phyloP scores from a whole-genome alignment of 2,888 invertebrate genomes.

The Platycheirus albimanus region DNA sequence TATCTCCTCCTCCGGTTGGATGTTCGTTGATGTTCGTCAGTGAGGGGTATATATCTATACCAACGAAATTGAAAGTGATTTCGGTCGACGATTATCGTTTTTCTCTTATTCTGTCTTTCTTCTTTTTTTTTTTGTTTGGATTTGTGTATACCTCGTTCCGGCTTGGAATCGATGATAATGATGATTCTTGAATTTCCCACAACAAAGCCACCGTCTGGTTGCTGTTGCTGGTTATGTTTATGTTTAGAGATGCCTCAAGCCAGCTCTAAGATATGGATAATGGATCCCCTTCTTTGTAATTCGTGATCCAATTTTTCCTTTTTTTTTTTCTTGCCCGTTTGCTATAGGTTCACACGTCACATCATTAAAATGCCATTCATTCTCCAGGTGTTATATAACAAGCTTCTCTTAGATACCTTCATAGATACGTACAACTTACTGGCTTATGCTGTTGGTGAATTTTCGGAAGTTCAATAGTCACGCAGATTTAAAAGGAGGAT shows the following conservation, averaged over 20 bases:
- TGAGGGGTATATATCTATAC: background rate
- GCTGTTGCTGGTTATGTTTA: too few species aligned
- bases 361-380: constrained; percentile 73
- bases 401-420: background rate
- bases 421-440: too few species aligned
- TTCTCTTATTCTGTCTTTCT: constrained; percentile 47
- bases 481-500: constrained; percentile 55
- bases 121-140: constrained; percentile 9
- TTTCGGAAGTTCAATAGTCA: constrained; percentile 70
- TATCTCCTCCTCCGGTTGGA: constrained; percentile 20
- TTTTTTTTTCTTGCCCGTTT: constrained; percentile 2
- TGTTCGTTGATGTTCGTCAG: constrained; percentile 1
- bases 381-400: constrained; percentile 68
- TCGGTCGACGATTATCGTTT: constrained; percentile 39
- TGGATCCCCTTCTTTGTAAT: constrained; percentile 50
- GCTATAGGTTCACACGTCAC: constrained; percentile 52
- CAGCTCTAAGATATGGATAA: constrained; percentile 23
- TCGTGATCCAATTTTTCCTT: constrained; percentile 65
- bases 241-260: constrained; percentile 40
- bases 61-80: constrained; percentile 70
- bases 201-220: constrained; percentile 47
- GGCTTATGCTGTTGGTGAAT: constrained; percentile 1
- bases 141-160: constrained; percentile 46
- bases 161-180: constrained; percentile 35
- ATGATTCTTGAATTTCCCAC: constrained; percentile 62